phyloP scores from a whole-genome alignment of 2,113 vertebrate genomes.

The Pitta sordida region DNA sequence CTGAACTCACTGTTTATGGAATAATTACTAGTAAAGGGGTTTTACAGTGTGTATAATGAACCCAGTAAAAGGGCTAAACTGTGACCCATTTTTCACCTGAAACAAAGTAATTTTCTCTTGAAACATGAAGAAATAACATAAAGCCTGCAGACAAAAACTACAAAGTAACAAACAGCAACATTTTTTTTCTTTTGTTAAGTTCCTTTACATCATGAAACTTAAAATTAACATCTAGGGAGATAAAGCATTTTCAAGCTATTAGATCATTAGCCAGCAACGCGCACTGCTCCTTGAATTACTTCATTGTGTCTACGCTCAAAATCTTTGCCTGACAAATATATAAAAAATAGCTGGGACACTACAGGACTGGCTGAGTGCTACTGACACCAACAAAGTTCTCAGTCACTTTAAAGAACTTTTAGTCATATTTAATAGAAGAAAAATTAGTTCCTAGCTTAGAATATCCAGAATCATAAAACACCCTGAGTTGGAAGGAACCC shows the following conservation, averaged over 20 bases:
- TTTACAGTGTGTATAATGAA: not conserved
- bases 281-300: conserved; percentile 1
- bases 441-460: not conserved
- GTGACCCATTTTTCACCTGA: not conserved
- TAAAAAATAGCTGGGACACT: not conserved
- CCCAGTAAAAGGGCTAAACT: not conserved
- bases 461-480: not conserved
- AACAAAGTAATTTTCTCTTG: not conserved
- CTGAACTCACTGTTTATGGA: not conserved
- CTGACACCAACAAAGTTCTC: not conserved
- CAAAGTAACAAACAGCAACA: not conserved
- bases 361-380: not conserved
- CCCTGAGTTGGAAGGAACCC: not conserved
- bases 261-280: conserved; percentile 32
- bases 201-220: not conserved
- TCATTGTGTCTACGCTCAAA: conserved; percentile 23
- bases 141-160: not conserved
- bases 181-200: not conserved
- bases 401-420: not conserved
- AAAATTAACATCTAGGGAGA: not conserved
- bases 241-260: conserved; percentile 55
- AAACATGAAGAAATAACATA: not conserved
- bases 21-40: conserved; percentile 22
- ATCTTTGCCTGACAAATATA: not conserved
- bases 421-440: not conserved